Evolutionary conservation across 2,888 invertebrate genomes (phyloP).

Genomic region (Eupithecia exiguata): DNA sequence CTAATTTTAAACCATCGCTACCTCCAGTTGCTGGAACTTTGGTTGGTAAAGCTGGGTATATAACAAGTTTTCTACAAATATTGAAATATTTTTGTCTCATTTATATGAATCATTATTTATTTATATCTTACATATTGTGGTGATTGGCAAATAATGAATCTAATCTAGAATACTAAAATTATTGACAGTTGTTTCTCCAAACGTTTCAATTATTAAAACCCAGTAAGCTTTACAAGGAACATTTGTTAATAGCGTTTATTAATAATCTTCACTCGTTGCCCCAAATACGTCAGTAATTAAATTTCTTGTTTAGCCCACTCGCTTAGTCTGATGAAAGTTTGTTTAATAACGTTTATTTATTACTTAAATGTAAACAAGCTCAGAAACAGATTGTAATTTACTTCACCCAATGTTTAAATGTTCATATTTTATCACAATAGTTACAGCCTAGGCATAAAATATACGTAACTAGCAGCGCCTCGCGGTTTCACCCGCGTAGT

Average conservation of each 20-base stretch:
- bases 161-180: not conserved
- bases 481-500: too few relatives aligned
- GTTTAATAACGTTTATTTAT: constrained; percentile 43
- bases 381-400: constrained; percentile 24
- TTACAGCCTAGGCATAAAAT: not conserved
- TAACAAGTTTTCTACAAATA: not conserved
- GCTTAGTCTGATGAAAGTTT: constrained; percentile 43
- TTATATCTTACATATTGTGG: too few relatives aligned
- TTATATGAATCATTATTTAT: too few relatives aligned
- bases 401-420: constrained; percentile 27
- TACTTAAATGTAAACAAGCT: constrained; percentile 41
- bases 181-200: not conserved
- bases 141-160: too few relatives aligned
- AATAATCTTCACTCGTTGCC: not conserved
- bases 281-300: constrained; percentile 19
- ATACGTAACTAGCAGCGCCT: too few relatives aligned
- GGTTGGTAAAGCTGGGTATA: not conserved
- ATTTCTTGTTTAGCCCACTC: constrained; percentile 40
- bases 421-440: constrained; percentile 12
- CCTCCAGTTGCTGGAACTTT: not conserved
- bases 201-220: not conserved
- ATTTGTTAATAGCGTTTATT: not conserved
- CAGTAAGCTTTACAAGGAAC: not conserved
- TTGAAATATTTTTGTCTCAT: too few relatives aligned
- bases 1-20: not conserved